A percentile compares a stretch with the other conserved stretches of the same genome.
Conservation (phyloP, 2,888 invertebrate genomes). For the Calliscelio sp. region DNA sequence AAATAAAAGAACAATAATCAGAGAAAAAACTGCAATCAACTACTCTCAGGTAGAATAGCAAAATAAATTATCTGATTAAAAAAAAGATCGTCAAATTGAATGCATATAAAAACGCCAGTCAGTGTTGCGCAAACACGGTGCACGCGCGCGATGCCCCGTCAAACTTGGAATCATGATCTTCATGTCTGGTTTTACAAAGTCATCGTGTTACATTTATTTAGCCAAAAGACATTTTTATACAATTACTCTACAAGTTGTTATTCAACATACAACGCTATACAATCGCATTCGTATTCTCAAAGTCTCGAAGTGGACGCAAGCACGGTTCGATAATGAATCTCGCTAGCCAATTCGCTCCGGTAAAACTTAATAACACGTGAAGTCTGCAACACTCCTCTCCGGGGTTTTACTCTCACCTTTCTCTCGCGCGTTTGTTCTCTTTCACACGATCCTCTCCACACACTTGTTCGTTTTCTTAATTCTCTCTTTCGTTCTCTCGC, state of each 20-base stretch:
- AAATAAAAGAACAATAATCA: too few species aligned
- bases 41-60: too few species aligned
- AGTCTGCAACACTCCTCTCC: slow-evolving; percentile 47
- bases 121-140: slow-evolving; percentile 19
- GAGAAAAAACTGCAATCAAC: too few species aligned
- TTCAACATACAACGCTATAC: slow-evolving; percentile 74
- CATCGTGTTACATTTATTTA: slow-evolving; percentile 80
- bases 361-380: slow-evolving; percentile 68
- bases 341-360: slow-evolving; percentile 65
- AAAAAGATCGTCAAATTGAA: too few species aligned
- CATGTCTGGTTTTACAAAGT: slow-evolving; percentile 77
- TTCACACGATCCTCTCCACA: slow-evolving; percentile 59
- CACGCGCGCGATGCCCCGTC: neutral
- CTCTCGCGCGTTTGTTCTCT: slow-evolving; percentile 27
- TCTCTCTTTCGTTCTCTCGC: slow-evolving; percentile 49
- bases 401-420: slow-evolving; percentile 19
- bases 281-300: slow-evolving; percentile 72
- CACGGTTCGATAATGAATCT: slow-evolving; percentile 65
- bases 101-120: too few species aligned
- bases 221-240: slow-evolving; percentile 79
- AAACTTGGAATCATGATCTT: slow-evolving; percentile 57
- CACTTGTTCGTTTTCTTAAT: slow-evolving; percentile 4
- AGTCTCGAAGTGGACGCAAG: slow-evolving; percentile 72
- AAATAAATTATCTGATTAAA: too few species aligned
- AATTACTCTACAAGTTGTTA: slow-evolving; percentile 77